Conservation (phyloP, 2,113 vertebrate genomes). For the Calyptomena viridis region DNA sequence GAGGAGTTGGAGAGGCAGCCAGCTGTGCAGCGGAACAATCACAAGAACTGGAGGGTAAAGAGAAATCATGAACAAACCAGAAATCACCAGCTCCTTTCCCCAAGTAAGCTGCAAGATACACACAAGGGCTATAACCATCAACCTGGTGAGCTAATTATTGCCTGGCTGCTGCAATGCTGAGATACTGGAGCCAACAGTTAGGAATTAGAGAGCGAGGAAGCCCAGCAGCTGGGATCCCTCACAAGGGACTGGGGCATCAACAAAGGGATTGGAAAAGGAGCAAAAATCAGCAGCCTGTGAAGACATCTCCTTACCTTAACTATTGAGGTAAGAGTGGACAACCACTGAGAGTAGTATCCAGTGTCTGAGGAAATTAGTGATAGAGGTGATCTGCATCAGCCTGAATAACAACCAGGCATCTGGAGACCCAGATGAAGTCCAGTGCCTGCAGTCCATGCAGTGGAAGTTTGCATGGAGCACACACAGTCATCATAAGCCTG, state of each 20-base stretch:
- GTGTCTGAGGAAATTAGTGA: not conserved
- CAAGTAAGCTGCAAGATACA: not conserved
- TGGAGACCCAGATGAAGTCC: not conserved
- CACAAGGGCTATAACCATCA: not conserved
- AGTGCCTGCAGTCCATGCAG: accelerated
- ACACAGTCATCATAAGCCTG: accelerated
- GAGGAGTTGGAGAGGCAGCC: not conserved
- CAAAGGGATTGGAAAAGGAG: not conserved
- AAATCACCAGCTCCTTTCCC: not conserved
- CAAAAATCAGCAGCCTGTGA: not conserved
- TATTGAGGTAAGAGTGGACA: not conserved
- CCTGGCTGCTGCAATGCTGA: not conserved
- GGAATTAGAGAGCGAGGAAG: not conserved
- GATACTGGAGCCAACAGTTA: not conserved
- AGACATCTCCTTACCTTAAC: not conserved
- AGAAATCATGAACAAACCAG: not conserved
- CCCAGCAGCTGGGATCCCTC: not conserved
- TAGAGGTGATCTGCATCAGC: not conserved
- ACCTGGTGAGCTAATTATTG: not conserved
- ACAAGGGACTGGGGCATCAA: not conserved
- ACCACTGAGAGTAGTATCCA: not conserved
- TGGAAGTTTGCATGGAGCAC: not conserved
- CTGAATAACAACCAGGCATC: not conserved
- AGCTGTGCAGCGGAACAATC: not conserved
- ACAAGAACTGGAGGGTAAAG: not conserved